phyloP scores from a whole-genome alignment of 2,888 invertebrate species.

The Leptinotarsa peninsularis region DNA sequence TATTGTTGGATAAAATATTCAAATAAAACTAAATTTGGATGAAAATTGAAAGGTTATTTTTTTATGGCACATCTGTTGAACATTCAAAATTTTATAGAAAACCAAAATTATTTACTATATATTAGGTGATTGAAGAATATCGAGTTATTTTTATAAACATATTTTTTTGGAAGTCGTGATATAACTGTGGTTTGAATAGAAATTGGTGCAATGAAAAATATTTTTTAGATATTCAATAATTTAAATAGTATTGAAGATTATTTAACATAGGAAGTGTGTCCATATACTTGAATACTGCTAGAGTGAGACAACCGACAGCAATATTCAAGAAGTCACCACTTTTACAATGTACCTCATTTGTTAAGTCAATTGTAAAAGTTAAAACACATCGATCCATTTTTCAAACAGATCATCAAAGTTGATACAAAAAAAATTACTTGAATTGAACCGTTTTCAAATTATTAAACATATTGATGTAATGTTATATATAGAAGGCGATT shows the following conservation, averaged over 20 bases:
- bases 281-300: too few relatives aligned
- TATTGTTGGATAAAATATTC: conserved; percentile 35
- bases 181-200: not conserved
- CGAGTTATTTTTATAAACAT: conserved; percentile 20
- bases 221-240: not conserved
- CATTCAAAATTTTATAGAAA: conserved; percentile 40
- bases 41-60: conserved; percentile 44
- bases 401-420: too few relatives aligned
- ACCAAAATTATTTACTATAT: conserved; percentile 22
- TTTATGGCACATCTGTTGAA: conserved; percentile 47
- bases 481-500: too few relatives aligned
- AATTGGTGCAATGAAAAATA: conserved; percentile 2
- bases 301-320: too few relatives aligned
- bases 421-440: too few relatives aligned
- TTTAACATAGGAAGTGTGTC: too few relatives aligned
- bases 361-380: too few relatives aligned
- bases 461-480: too few relatives aligned
- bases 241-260: not conserved
- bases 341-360: too few relatives aligned
- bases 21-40: conserved; percentile 38
- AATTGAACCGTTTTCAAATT: too few relatives aligned
- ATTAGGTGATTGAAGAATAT: conserved; percentile 7
- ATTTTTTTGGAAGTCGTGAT: conserved; percentile 23
- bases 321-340: too few relatives aligned
- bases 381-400: too few relatives aligned